Evolutionary conservation across 1,140 invertebrate genomes (phyloP).

Genomic region (Lasioglossum albipes): DNA sequence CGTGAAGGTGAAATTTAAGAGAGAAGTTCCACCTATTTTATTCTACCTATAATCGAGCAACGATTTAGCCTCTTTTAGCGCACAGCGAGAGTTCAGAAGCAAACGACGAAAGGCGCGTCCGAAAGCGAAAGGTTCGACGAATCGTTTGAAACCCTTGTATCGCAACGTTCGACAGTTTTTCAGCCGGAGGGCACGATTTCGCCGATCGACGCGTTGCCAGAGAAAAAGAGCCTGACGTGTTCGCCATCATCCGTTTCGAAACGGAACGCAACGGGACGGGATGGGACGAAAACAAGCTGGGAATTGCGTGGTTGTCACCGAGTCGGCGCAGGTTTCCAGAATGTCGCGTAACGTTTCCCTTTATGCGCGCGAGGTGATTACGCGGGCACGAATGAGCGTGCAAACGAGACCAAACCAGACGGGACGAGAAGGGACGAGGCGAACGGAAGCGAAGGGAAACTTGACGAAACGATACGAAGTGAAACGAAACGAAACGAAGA

Average conservation of each 20-base stretch:
- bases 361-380: slow-evolving; percentile 31
- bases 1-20: too few species aligned
- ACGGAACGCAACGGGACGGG: not conserved
- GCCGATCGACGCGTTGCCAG: not conserved
- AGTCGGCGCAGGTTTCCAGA: not conserved
- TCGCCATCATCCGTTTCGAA: too few species aligned
- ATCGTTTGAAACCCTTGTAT: too few species aligned
- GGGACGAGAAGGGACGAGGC: not conserved
- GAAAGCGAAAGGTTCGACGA: too few species aligned
- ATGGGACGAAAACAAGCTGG: not conserved
- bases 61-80: too few species aligned
- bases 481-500: slow-evolving; percentile 38
- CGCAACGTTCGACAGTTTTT: too few species aligned
- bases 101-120: too few species aligned
- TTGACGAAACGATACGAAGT: slow-evolving; percentile 17
- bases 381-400: slow-evolving; percentile 24
- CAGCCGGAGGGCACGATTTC: too few species aligned
- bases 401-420: not conserved
- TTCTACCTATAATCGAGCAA: too few species aligned
- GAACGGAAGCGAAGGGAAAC: slow-evolving; percentile 28
- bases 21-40: too few species aligned
- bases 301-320: not conserved
- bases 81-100: too few species aligned
- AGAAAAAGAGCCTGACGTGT: not conserved
- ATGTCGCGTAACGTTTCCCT: slow-evolving; percentile 35